phyloP scores from a whole-genome alignment of 2,113 vertebrate genomes.

The Alligator sinensis region DNA sequence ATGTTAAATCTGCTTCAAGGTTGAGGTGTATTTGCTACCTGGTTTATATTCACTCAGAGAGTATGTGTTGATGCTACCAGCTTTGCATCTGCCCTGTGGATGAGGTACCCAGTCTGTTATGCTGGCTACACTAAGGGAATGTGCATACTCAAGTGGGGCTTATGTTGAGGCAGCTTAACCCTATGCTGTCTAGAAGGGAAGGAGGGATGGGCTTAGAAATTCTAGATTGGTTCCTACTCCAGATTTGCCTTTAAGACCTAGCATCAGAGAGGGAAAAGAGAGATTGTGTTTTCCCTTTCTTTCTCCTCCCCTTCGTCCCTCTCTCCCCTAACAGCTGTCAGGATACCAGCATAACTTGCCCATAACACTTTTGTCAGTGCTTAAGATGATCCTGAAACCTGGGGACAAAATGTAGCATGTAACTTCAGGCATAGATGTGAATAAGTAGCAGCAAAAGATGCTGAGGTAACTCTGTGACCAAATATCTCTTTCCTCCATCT shows the following conservation, averaged over 20 bases:
- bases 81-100: not conserved
- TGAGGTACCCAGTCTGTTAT: not conserved
- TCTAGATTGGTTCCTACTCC: not conserved
- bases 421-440: rapidly evolving
- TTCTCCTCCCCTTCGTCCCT: too few relatives aligned
- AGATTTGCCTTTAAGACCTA: not conserved
- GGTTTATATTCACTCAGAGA: not conserved
- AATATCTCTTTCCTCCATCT: not conserved
- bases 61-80: not conserved
- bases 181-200: not conserved
- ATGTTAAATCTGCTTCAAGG: not conserved
- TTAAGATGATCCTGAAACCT: not conserved
- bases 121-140: not conserved
- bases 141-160: not conserved
- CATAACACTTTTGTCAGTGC: not conserved
- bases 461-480: not conserved
- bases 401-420: not conserved
- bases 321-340: too few relatives aligned
- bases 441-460: not conserved
- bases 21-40: not conserved
- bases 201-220: not conserved
- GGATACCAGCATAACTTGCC: not conserved
- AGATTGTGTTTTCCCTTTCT: not conserved
- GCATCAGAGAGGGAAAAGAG: not conserved
- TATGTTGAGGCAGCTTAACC: not conserved